phyloP scores from a whole-genome alignment of 2,113 vertebrate species.

The Tragelaphus imberbis region DNA sequence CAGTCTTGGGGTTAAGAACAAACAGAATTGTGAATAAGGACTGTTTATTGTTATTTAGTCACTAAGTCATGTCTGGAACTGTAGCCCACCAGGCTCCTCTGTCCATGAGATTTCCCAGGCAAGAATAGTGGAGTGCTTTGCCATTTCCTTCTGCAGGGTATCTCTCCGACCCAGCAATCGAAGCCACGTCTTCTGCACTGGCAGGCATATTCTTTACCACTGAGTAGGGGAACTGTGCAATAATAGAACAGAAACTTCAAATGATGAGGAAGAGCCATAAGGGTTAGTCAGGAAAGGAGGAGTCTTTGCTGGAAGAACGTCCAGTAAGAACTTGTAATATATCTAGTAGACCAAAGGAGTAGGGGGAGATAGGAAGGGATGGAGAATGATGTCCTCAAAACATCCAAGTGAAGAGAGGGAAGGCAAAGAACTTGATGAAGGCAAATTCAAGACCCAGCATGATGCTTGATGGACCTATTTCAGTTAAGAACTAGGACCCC shows the following conservation, averaged over 20 bases:
- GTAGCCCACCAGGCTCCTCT: background rate
- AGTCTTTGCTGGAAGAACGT: background rate
- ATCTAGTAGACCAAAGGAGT: background rate
- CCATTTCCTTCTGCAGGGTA: background rate
- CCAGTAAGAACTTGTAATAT: background rate
- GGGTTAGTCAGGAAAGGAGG: background rate
- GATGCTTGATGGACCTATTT: background rate
- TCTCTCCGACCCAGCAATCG: accelerated
- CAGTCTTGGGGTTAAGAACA: background rate
- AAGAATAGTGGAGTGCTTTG: background rate
- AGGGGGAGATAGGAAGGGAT: background rate
- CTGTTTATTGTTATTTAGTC: background rate
- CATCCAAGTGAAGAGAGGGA: background rate
- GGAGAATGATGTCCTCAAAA: background rate
- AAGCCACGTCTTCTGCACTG: background rate
- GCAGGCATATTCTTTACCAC: background rate
- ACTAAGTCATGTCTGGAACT: background rate
- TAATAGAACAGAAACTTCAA: background rate
- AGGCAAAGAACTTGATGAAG: background rate
- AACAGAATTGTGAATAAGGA: background rate
- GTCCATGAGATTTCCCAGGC: background rate
- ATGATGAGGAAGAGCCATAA: background rate
- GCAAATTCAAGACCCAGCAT: background rate
- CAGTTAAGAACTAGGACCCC: background rate
- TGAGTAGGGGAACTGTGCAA: background rate